Conservation (phyloP, 35 echinoderm and acorn worm species). For the Apostichopus japonicus region DNA sequence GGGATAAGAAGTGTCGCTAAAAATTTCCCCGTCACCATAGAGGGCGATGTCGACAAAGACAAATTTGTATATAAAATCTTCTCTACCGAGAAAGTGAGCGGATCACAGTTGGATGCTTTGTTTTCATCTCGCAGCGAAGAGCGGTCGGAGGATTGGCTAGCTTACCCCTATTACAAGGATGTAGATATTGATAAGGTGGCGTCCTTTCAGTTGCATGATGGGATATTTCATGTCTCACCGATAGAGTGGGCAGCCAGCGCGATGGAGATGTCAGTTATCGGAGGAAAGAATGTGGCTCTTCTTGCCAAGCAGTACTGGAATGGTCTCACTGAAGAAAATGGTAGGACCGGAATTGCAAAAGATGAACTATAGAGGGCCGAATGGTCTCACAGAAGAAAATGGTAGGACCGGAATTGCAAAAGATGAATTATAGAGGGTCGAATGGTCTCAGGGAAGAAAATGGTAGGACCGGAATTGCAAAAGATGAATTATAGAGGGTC, state of each 20-base stretch:
- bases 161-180: slow-evolving; percentile 79
- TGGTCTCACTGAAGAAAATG: not conserved
- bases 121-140: slow-evolving; percentile 53
- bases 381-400: not conserved
- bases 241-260: slow-evolving; percentile 95
- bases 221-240: slow-evolving; percentile 75
- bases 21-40: slow-evolving; percentile 73
- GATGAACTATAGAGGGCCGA: slow-evolving; percentile 21
- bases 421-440: too few relatives aligned
- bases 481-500: too few relatives aligned
- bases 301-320: slow-evolving; percentile 75
- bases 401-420: not conserved
- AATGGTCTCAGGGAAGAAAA: not conserved
- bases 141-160: slow-evolving; percentile 60
- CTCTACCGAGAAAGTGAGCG: slow-evolving; percentile 55
- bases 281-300: slow-evolving; percentile 76
- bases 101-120: slow-evolving; percentile 58
- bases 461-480: not conserved
- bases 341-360: not conserved
- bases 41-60: slow-evolving; percentile 13
- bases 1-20: slow-evolving; percentile 68
- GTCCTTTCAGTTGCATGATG: slow-evolving; percentile 60
- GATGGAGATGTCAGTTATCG: slow-evolving; percentile 89
- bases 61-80: slow-evolving; percentile 84
- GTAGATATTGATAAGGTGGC: slow-evolving; percentile 51